Evolutionary conservation across 2,797 vertebrate species (phyloP).

Genomic region (Periparus ater): DNA sequence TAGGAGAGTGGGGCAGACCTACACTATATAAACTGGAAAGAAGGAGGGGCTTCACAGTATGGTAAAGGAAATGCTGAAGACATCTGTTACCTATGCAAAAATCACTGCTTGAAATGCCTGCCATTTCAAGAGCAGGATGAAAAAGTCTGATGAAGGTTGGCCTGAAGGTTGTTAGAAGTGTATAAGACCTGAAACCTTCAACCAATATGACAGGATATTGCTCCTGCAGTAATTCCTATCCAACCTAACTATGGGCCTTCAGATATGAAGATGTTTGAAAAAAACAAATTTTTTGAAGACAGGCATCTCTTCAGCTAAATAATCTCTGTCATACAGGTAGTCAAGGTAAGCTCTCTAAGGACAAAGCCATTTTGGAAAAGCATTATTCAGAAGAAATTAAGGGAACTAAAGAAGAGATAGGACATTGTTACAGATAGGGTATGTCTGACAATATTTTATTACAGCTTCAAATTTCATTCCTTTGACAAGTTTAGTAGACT

Average conservation of each 20-base stretch:
- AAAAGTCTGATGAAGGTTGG: background rate
- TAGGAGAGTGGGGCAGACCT: background rate
- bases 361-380: background rate
- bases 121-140: background rate
- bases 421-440: background rate
- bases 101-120: background rate
- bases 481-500: background rate
- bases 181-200: background rate
- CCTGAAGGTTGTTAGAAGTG: background rate
- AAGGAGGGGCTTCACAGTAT: background rate
- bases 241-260: background rate
- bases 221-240: background rate
- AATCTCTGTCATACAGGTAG: background rate
- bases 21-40: background rate
- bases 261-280: background rate
- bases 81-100: background rate
- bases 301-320: background rate
- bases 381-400: background rate
- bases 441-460: background rate
- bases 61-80: background rate
- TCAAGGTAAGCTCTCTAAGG: background rate
- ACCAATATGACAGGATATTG: background rate
- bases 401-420: background rate
- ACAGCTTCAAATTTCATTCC: background rate
- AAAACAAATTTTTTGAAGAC: background rate